phyloP scores from a whole-genome alignment of 37 sponge, comb jelly and placozoan species.

The Eunapius fragilis region DNA sequence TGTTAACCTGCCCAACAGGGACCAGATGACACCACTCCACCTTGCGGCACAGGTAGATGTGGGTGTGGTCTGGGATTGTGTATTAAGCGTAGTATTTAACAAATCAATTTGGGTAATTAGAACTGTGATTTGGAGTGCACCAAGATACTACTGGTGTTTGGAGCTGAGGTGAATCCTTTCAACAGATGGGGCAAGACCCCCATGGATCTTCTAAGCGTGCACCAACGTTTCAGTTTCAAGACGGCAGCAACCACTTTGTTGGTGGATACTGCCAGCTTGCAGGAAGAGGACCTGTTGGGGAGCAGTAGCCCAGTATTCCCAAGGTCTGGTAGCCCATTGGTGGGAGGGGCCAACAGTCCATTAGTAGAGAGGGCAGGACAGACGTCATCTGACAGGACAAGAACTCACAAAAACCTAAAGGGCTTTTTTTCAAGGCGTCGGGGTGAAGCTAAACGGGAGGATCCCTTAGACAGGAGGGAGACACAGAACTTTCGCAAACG shows the following conservation, averaged over 20 bases:
- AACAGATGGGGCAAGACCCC: constrained; percentile 30
- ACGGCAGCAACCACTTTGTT: neutral
- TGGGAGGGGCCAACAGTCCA: neutral
- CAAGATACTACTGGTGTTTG: constrained; percentile 26
- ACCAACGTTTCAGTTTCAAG: neutral
- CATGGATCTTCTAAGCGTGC: constrained; percentile 5
- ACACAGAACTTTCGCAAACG: neutral
- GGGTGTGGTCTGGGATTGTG: too few relatives aligned
- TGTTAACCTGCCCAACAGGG: neutral
- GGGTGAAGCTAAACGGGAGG: neutral
- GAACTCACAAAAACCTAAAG: neutral
- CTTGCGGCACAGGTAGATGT: neutral
- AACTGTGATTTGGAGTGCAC: constrained; percentile 15
- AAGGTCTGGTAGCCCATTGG: neutral
- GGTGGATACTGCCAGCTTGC: neutral
- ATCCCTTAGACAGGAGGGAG: neutral
- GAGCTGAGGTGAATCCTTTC: constrained; percentile 29
- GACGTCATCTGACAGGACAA: neutral
- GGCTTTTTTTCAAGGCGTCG: neutral
- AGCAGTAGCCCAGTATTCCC: neutral
- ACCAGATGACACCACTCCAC: neutral
- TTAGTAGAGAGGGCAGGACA: neutral
- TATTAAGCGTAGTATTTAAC: too few relatives aligned
- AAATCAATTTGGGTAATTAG: neutral
- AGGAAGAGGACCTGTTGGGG: neutral